phyloP scores from a whole-genome alignment of 1,140 invertebrate genomes.

The Lepidurus packardi region DNA sequence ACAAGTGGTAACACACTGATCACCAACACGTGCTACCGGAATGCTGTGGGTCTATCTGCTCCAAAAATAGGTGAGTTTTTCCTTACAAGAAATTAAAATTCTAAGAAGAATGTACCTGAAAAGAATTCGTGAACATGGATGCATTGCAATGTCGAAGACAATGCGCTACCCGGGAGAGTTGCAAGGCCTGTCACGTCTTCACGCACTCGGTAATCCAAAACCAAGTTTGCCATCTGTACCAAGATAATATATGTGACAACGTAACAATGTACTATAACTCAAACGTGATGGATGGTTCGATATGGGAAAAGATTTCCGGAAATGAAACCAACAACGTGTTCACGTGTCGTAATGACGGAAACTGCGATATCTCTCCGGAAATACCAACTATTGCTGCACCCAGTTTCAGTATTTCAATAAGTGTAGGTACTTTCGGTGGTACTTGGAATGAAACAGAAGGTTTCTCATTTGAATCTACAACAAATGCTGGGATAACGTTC shows the following conservation, averaged over 20 bases:
- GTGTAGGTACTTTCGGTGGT: neutral
- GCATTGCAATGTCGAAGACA: neutral
- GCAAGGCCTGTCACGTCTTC: neutral
- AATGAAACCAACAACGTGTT: neutral
- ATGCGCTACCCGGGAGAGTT: neutral
- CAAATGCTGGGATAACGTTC: too few species aligned
- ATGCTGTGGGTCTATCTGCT: too few species aligned
- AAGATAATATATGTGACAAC: neutral
- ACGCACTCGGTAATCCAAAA: neutral
- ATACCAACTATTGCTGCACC: too few species aligned
- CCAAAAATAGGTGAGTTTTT: too few species aligned
- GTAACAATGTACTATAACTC: neutral
- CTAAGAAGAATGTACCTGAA: neutral
- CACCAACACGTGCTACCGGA: too few species aligned
- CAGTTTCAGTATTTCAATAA: neutral
- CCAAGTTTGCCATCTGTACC: neutral
- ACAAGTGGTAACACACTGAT: too few species aligned
- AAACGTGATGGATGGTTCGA: neutral
- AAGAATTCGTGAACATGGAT: neutral
- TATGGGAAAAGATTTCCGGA: neutral
- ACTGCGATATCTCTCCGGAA: neutral
- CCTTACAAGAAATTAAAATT: too few species aligned
- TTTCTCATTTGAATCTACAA: too few species aligned
- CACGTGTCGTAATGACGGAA: neutral
- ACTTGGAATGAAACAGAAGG: neutral